Percentiles rank a stretch among this genome's conserved stretches.
Evolutionary conservation across 2,113 vertebrate genomes (phyloP).

Genomic region (Brachypteracias leptosomus): DNA sequence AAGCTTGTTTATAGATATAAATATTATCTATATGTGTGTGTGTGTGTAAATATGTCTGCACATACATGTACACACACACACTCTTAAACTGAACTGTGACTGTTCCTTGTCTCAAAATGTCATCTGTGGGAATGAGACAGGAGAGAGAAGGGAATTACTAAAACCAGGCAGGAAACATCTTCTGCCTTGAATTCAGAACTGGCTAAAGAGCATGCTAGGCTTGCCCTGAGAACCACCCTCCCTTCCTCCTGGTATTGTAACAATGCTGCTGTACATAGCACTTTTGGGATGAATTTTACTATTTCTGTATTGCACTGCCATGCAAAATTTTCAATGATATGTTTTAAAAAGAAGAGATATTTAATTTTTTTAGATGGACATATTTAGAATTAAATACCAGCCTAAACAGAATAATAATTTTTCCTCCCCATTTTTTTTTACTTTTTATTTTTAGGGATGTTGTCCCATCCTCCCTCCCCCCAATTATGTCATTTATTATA

Average conservation of each 20-base stretch:
- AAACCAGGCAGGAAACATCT: background rate
- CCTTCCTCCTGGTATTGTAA: constrained; percentile 1
- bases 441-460: constrained; percentile 15
- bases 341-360: constrained; percentile 52
- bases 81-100: constrained; percentile 12
- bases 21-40: background rate
- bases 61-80: background rate
- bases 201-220: background rate
- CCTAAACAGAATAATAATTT: constrained; percentile 18
- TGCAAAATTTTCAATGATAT: constrained; percentile 65
- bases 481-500: constrained; percentile 15
- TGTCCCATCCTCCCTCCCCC: background rate
- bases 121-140: background rate
- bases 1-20: background rate
- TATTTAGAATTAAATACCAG: constrained; percentile 73
- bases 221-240: background rate
- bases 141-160: constrained; percentile 7
- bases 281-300: constrained; percentile 67
- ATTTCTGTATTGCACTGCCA: constrained; percentile 81
- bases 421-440: background rate
- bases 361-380: constrained; percentile 68
- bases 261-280: constrained; percentile 76
- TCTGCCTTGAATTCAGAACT: constrained; percentile 6
- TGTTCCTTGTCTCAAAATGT: background rate
- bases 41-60: constrained; percentile 23